Base-by-base conservation (phyloP, 2,888 invertebrate species). In the Yponomeuta malinellus region DNA sequence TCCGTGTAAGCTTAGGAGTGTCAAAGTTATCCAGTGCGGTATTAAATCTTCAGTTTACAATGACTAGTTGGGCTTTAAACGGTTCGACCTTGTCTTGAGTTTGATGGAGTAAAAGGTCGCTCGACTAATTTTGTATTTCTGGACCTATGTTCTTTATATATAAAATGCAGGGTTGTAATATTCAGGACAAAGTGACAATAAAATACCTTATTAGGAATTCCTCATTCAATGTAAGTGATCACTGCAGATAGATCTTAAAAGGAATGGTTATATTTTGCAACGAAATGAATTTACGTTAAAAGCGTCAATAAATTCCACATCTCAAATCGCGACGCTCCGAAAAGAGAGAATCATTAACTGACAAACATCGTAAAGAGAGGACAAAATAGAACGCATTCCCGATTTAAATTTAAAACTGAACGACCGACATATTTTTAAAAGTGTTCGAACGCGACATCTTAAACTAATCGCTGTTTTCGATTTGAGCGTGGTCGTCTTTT, bases 401-500 rank as follows among this genome's bases (percentile, higher is more conserved):
- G 85, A 87, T 88, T 89, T 89, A 85, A 84, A 83, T 83, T 82
- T 83, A 86, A 89, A 90, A 87, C 85, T 85, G 86, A 89, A 90
- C 88, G 86, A 81, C 83, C 89, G 86, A 90, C 91, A 91, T 90
- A 90, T 90, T 90, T 91, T 91, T 91, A 91, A 89, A 87, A 88
- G 85, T 59, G 52, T 90, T 91, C 90, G 90, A 90, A 90, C 88
- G 79, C 82, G 87, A 87, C 89, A 89, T 85, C 88, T 87, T 86
- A 87, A 89, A 91, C 90, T 91, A 90, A 92, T 92, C 91, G 90
- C 84, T 90, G 91, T 90, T 90, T 91, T 91, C 90, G 92, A 90
- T 91, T 90, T 83, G 83, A 81, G 82, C 85, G 70, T 69, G 68
- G 33, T 59, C 52, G 85, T 84, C 83, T 87, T 86, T 85, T 85